Base-by-base conservation (phyloP, 1,140 invertebrate species). In the Drosophila mojavensis region DNA sequence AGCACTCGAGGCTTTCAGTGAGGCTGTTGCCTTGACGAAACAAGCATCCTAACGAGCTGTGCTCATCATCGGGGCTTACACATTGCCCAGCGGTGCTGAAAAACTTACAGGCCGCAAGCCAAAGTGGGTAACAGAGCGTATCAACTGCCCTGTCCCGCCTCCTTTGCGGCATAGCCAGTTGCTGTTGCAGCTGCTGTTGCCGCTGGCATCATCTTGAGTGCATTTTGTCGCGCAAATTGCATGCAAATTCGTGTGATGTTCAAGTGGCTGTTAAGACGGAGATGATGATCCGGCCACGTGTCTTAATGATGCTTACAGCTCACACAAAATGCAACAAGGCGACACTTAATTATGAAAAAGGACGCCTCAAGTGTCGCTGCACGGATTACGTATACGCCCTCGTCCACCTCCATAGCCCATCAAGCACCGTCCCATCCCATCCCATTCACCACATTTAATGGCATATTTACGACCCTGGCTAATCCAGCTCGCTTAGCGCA, bases 261-360 rank as follows among this genome's bases (percentile, higher is more conserved):
- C 83, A 89, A 86, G 83, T 86, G 84, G 55, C 73, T 89, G 83
- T 83, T 86, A 74, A 88, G 64, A 77, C 71, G 84, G 4, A 47
- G 43, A 47, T 47, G 43, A 78, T 66, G 83, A 83, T 86, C 63
- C 59, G 53, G 43, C 58, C 77, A 78, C 84, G 73, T 88, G 84
- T 83, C 84, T 83, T 89, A 83, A 86, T 86, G 83, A 86, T 83
- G 83, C 83, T 86, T 71, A 56, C 69, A 33, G 59, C 67, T 72
- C 26, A 15, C n/a, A 45, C 15, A n/a, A 9, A 48, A 71, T 66
- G 71, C 73, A 71, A 86, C 72, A 72, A 79, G 68, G 60, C 75
- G 70, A 71, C 73, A 89, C 84, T 88, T 88, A 88, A 88, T 88
- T 88, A 88, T 89, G 73, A 83, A 86, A 59, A 80, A 78, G 72